Base-by-base conservation (phyloP, 2,113 vertebrate genomes). In the Sander lucioperca region DNA sequence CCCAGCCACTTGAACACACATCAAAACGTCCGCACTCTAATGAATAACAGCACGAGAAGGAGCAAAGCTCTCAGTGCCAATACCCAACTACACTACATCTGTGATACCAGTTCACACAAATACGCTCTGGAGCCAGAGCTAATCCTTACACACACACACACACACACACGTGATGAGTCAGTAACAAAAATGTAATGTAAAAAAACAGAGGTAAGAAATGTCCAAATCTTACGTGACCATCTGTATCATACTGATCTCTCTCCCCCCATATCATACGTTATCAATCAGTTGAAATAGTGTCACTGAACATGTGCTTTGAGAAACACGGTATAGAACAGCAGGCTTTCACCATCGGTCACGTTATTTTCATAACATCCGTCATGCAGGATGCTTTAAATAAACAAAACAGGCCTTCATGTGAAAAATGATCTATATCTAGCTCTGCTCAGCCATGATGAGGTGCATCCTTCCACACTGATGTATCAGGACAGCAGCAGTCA, bases 381-480 rank as follows among this genome's bases (percentile, higher is more conserved):
- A n/a, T 3, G 10, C n/a, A 53, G 10, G 21, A n/a, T n/a, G 59
- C 19, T 18, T 73, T 77, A 80, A 80, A 67, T 64, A 51, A 79
- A 70, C 56, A 69, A 80, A 69, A 56, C 53, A 36, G 14, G n/a
- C 57, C 47, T 45, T 67, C 27, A 56, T 77, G 47, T 85, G 65
- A 76, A 85, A 78, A 61, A 56, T 45, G 27, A 39, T 57, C 45
- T 19, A 39, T 18, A 58, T 43, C 39, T 54, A 66, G 43, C 54
- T 68, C 64, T 72, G 36, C 21, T 61, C 64, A 64, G 72, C 73
- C 61, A 74, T 61, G 54, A 69, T 65, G 54, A 77, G 69, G 53
- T 36, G 69, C 73, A 86, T 77, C 79, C 71, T 71, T 88, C 64
- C 64, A 72, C 74, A 80, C 64, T 56, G 12, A 25, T 79, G 73